Percentiles rank a stretch among this genome's conserved stretches.
These are phyloP conservation scores for Crotalus helleri DNA, from an alignment of 2,113 vertebrate species.

Conservation along the genomic window DNA sequence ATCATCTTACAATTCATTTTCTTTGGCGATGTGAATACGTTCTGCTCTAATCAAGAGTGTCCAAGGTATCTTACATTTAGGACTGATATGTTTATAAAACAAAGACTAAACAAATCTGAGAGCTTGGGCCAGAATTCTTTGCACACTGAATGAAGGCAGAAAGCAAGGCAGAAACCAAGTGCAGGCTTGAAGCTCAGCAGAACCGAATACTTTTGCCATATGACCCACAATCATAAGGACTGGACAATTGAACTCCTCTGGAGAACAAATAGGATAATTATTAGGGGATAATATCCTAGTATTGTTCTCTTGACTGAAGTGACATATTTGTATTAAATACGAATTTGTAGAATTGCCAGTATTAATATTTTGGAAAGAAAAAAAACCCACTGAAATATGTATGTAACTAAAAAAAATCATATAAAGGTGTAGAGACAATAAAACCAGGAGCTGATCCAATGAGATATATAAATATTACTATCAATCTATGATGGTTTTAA, in stretches of 20 bases:
- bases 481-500: neutral
- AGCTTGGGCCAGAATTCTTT: neutral
- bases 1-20: neutral
- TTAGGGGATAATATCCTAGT: neutral
- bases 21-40: neutral
- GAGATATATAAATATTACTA: neutral
- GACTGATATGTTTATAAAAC: neutral
- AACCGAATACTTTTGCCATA: neutral
- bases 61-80: neutral
- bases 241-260: neutral
- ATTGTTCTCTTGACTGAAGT: neutral
- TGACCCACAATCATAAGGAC: neutral
- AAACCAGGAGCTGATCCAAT: neutral
- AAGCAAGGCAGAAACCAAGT: neutral
- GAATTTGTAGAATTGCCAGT: too few relatives aligned
- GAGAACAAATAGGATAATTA: neutral
- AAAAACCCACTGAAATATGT: neutral
- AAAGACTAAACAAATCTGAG: neutral
- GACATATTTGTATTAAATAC: neutral
- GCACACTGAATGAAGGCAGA: neutral
- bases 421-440: neutral
- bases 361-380: neutral
- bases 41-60: neutral
- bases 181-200: neutral
- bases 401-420: neutral